Evolutionary conservation across 2,113 vertebrate genomes (phyloP), one percentile per base, ranked within the genome.

Genomic region (Castor canadensis): DNA sequence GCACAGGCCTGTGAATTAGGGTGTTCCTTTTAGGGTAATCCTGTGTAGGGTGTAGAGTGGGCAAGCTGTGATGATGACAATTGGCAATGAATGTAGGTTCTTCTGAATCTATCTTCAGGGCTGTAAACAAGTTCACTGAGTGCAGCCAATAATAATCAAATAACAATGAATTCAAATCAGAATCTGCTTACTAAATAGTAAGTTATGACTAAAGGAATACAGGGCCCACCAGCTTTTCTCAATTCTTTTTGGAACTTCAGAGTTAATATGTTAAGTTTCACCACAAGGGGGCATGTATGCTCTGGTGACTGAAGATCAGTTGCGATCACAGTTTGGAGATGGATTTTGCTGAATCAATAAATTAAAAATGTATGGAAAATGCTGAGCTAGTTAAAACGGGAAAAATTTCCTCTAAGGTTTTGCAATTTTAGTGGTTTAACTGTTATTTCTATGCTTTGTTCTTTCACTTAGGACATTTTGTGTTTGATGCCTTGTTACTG

Each of bases 271-370:
- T n/a, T 38, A 75, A 17, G 24, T 87, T 92, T 72, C 24, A 56
- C 97, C 97, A 95, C 97, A 13, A 97, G 97, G 75, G 95, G 97
- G 95, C 86, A 28, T 43, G 45, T 60, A 40, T 4, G 19, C 64
- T 26, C 54, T n/a, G 47, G 60, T 35, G 66, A 77, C 49, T 16
- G 12, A 28, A 79, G 64, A 35, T 80, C 40, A 9, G 19, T 76
- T 30, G 38, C 17, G 9, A 6, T 38, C 13, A 72, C n/a, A 16
- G 69, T 66, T 81, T 52, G 10, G 24, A 62, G 58, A 76, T 54
- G 67, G 40, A n/a, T 84, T 95, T 95, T 95, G 87, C 95, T 93
- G 91, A 97, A 49, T 93, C 54, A 30, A 8, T 87, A 56, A 52
- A 83, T 83, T 93, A 52, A 89, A 47, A 38, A 49, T 12, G 20